These are phyloP conservation scores for Norana najaformis DNA, from an alignment of 2,888 invertebrate genomes.

Conservation along the genomic window DNA sequence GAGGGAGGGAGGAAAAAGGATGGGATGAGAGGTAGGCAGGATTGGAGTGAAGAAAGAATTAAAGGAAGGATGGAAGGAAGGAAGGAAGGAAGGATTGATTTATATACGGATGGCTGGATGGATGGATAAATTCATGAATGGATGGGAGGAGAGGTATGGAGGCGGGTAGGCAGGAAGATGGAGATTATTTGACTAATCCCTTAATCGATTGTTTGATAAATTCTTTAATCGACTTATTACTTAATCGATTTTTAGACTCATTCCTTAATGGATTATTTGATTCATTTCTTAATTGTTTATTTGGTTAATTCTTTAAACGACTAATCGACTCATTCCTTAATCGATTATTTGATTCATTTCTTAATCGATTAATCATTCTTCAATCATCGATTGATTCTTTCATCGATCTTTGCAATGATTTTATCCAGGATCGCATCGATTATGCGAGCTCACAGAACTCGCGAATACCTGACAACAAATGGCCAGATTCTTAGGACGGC, in stretches of 20 bases:
- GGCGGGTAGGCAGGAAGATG: too few relatives aligned
- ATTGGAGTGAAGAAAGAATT: background rate
- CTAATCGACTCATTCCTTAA: too few relatives aligned
- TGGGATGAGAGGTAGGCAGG: too few relatives aligned
- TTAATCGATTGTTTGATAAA: too few relatives aligned
- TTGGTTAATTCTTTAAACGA: too few relatives aligned
- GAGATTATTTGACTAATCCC: too few relatives aligned
- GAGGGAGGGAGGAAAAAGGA: background rate
- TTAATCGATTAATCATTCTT: too few relatives aligned
- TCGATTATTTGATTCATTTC: background rate
- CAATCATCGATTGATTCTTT: too few relatives aligned
- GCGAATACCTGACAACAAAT: slow-evolving; percentile 88
- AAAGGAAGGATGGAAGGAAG: background rate
- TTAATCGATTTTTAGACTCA: background rate
- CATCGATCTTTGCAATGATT: background rate
- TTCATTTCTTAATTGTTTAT: background rate
- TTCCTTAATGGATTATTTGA: background rate
- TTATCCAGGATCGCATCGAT: slow-evolving; percentile 84
- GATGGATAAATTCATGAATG: background rate
- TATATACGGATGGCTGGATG: background rate
- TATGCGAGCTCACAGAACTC: slow-evolving; percentile 88
- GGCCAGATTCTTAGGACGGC: slow-evolving; percentile 89
- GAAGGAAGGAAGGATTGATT: background rate
- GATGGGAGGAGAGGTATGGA: too few relatives aligned
- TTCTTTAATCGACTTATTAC: too few relatives aligned